phyloP scores from a whole-genome alignment of 2,113 vertebrate species.

The Psophia crepitans region DNA sequence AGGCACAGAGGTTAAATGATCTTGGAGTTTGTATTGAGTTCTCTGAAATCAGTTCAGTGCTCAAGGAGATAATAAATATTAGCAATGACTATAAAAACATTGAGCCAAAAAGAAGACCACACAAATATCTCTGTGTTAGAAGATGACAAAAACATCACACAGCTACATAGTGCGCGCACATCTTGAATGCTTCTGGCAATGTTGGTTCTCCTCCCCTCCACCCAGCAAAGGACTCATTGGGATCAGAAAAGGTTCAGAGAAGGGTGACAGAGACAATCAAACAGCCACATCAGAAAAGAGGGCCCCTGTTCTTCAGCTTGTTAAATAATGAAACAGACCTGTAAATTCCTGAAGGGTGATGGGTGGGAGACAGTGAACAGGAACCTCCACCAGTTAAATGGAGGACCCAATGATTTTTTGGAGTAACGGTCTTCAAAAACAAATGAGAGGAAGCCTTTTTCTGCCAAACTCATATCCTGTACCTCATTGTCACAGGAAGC shows the following conservation, averaged over 20 bases:
- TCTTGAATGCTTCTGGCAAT: background rate
- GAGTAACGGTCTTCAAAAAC: background rate
- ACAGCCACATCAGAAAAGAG: background rate
- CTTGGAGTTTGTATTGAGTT: background rate
- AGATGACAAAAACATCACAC: background rate
- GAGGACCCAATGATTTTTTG: background rate
- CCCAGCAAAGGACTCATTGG: background rate
- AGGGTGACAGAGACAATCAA: background rate
- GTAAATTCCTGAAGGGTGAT: background rate
- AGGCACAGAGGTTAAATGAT: background rate
- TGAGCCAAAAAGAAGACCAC: background rate
- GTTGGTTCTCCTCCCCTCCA: background rate
- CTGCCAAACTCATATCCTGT: background rate
- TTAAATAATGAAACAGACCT: background rate
- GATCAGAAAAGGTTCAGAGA: background rate
- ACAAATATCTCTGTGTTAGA: background rate
- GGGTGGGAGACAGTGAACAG: background rate
- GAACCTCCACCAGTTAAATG: background rate
- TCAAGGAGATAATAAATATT: background rate
- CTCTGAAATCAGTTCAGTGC: background rate
- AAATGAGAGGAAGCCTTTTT: background rate
- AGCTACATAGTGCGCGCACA: background rate
- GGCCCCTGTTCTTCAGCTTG: background rate
- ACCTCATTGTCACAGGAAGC: background rate
- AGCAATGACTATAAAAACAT: background rate